Base-by-base conservation (phyloP, 2,113 vertebrate genomes). In the human (Homo sapiens) region DNA sequence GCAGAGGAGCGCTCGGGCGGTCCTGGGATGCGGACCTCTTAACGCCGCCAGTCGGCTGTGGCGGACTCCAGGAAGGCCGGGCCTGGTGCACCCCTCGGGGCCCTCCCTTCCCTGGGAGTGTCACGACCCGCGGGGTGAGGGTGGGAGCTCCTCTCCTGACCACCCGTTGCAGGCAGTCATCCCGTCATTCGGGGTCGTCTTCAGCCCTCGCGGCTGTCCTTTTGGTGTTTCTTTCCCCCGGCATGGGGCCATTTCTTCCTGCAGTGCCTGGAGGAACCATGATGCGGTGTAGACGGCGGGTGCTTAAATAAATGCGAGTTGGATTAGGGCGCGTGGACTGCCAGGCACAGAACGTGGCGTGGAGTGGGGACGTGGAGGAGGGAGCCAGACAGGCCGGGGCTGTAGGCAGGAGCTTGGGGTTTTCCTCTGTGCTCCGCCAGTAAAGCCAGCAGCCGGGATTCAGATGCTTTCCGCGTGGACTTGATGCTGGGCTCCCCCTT, bases 81-180 rank as follows among this genome's bases (percentile, higher is more conserved):
- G 96, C 96, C 97, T 96, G 96, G 76, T 55, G 94, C 86, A 40
- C 55, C 25, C 73, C 59, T 45, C 12, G 48, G 61, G 89, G 89
- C 57, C 89, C 27, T 80, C 27, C 70, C 43, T 76, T 57, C 83
- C 9, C 48, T 8, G 23, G 68, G n/a, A n/a, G 81, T 90, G 86
- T 85, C 57, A 75, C 5, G 55, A 55, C 84, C 66, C 30, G 27
- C 20, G 16, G 66, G n/a, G 64, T 23, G 72, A 40, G 64, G 16
- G 90, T 18, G 23, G 59, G 73, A 48, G 18, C 10, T 82, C 10
- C 27, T 76, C 23, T 43, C 78, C 48, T 8, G 72, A 64, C 16
- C 43, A 76, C 64, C 40, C 4, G 40, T 55, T 23, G 57, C 68
- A 27, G 73, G 92, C 88, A 66, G 55, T n/a, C 35, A 35, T 25